A percentile compares a stretch with the other conserved stretches of the same genome.
These are phyloP conservation scores for Epirrhoe tristata DNA, from an alignment of 2,888 invertebrate genomes.

Conservation along the genomic window DNA sequence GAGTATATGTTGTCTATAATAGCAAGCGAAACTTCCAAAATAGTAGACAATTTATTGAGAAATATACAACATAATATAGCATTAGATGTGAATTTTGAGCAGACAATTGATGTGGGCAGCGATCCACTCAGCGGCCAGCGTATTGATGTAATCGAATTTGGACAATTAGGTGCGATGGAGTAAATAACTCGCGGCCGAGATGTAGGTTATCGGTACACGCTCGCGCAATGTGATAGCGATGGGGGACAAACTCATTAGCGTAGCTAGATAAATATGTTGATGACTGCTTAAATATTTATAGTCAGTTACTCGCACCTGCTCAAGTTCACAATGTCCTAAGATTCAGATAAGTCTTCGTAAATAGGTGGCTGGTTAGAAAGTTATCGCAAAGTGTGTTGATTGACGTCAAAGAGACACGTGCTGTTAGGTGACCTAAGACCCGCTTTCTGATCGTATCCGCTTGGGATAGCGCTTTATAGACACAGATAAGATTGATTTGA, in stretches of 20 bases:
- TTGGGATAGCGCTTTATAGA: slow-evolving; percentile 47
- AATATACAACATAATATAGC: slow-evolving; percentile 54
- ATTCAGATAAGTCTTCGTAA: slow-evolving; percentile 39
- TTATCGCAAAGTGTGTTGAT: slow-evolving; percentile 57
- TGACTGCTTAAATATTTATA: slow-evolving; percentile 51
- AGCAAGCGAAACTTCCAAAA: slow-evolving; percentile 58
- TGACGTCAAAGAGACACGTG: slow-evolving; percentile 71
- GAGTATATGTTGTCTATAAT: slow-evolving; percentile 41
- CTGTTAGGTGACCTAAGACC: slow-evolving; percentile 69
- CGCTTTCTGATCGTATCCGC: slow-evolving; percentile 60
- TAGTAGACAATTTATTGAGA: slow-evolving; percentile 50
- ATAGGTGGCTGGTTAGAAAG: slow-evolving; percentile 57
- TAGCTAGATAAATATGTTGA: slow-evolving; percentile 55
- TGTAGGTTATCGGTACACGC: slow-evolving; percentile 70
- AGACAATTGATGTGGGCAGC: slow-evolving; percentile 58
- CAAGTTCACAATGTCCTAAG: slow-evolving; percentile 39
- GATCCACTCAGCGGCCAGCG: slow-evolving; percentile 45
- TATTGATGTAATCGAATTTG: slow-evolving; percentile 66
- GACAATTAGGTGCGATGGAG: slow-evolving; percentile 65
- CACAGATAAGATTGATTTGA: slow-evolving; percentile 59
- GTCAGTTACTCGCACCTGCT: slow-evolving; percentile 40
- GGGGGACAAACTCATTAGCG: slow-evolving; percentile 58
- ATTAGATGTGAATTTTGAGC: slow-evolving; percentile 51
- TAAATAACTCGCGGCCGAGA: slow-evolving; percentile 65
- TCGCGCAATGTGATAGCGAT: slow-evolving; percentile 51